These are phyloP conservation scores for Cyprinus carpio DNA, from an alignment of 2,113 vertebrate species.

Conservation along the genomic window DNA sequence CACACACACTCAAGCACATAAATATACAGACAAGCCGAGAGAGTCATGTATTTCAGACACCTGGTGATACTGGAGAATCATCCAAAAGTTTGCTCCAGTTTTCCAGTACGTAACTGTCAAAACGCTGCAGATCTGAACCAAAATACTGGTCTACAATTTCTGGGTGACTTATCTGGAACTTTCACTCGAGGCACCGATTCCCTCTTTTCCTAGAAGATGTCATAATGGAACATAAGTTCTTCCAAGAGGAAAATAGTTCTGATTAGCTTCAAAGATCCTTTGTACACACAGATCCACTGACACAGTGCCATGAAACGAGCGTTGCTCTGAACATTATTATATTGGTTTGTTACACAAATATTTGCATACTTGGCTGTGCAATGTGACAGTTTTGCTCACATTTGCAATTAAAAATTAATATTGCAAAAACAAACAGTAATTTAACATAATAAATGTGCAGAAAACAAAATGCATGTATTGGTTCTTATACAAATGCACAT, in stretches of 20 bases:
- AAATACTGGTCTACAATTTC: slow-evolving; percentile 30
- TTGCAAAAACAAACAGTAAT: background rate
- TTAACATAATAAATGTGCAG: background rate
- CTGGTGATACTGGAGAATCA: slow-evolving; percentile 38
- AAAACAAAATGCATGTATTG: background rate
- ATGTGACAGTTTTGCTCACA: background rate
- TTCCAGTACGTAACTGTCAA: slow-evolving; percentile 52
- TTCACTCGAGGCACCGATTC: background rate
- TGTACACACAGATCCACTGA: background rate
- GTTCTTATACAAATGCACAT: background rate
- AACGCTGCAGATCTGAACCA: slow-evolving; percentile 31
- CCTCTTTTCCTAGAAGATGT: background rate
- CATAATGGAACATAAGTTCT: slow-evolving; percentile 29
- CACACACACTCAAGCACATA: background rate
- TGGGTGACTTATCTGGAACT: slow-evolving; percentile 36
- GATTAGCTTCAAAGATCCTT: slow-evolving; percentile 14
- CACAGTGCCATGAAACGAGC: background rate
- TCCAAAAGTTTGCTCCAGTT: slow-evolving; percentile 49
- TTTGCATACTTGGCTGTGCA: background rate
- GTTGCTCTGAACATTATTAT: background rate
- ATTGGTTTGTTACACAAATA: background rate
- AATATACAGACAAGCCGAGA: slow-evolving; percentile 19
- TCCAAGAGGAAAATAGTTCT: slow-evolving; percentile 17
- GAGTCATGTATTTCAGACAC: slow-evolving; percentile 41
- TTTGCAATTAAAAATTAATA: background rate